Evolutionary conservation across 1,140 invertebrate genomes (phyloP), one percentile per base, ranked within the genome.

Genomic region (Trichonephila inaurata): DNA sequence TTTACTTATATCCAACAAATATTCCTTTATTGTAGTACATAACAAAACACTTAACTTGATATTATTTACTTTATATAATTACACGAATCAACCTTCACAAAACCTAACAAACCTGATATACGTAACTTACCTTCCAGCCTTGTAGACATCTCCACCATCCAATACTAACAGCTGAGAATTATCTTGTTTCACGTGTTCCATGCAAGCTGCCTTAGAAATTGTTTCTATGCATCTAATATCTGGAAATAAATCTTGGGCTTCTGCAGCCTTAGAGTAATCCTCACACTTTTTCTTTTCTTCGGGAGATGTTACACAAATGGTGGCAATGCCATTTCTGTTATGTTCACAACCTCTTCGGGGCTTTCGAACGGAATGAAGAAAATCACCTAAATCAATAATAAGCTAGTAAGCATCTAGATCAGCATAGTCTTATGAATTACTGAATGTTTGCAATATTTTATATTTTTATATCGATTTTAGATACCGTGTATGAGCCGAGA

Each of bases 291-390:
- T 95, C 12, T 97, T 95, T 77, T 97, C 97, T 0, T 96, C 95
- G 58, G 96, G 95, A 1, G 96, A 96, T 28, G 96, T 97, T 14
- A 97, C 97, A 95, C 98, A 98, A 93, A 98, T 95, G 28, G 61
- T 21, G 24, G 87, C 77, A 2, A n/a, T 12, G 12, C 19, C 21
- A 7, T 61, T 95, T 40, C 95, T 95, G 10, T 96, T 94, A 94
- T 96, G 96, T 0, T 96, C 96, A 61, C 97, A 97, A 77, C 96
- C 97, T 8, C 61, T 83, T 6, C 91, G 60, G 0, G 97, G 97
- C 77, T 97, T 96, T 94, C 98, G 97, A 94, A 98, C 97, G n/a
- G 98, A 97, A 94, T 97, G 97, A 72, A 97, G 96, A 95, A 98
- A 98, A 95, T 98, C 97, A 3, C 97, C 97, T 96, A 94, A 51